These are phyloP conservation scores for Cephalopachus bancanus DNA, from an alignment of 2,797 vertebrate genomes.

Conservation along the genomic window DNA sequence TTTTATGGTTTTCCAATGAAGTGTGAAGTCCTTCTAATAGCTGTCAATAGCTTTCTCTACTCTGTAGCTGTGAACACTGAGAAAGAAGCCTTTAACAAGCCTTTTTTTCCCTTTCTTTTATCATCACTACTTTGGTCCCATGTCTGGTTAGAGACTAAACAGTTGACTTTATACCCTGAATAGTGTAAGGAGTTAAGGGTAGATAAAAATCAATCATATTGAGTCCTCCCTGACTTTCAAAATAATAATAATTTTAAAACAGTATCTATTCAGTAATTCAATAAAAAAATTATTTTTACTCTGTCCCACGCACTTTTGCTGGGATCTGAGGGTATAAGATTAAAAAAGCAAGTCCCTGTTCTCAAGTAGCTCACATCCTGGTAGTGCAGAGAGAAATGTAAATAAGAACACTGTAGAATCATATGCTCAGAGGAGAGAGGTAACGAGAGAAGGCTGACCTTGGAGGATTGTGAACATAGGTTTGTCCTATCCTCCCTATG, in stretches of 20 bases:
- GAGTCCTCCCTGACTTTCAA: slow-evolving; percentile 31
- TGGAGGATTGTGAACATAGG: background rate
- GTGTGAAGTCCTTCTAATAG: slow-evolving; percentile 76
- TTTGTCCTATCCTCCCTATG: background rate
- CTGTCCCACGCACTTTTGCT: background rate
- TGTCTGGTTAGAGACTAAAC: slow-evolving; percentile 38
- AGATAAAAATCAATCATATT: slow-evolving; percentile 31
- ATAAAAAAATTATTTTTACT: slow-evolving; percentile 34
- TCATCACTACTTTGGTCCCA: slow-evolving; percentile 42
- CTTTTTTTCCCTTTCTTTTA: background rate
- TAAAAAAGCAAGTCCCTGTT: background rate
- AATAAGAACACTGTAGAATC: background rate
- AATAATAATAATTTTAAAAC: slow-evolving; percentile 19
- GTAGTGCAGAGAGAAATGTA: background rate
- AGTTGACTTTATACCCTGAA: slow-evolving; percentile 4
- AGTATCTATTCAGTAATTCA: slow-evolving; percentile 22
- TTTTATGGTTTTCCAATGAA: slow-evolving; percentile 79
- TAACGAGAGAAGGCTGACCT: background rate
- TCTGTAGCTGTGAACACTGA: slow-evolving; percentile 42
- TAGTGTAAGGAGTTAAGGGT: background rate
- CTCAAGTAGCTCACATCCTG: slow-evolving; percentile 19
- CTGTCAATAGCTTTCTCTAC: slow-evolving; percentile 67
- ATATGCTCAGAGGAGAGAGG: background rate
- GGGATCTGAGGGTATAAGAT: background rate
- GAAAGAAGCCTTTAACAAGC: slow-evolving; percentile 59